Base-by-base conservation (phyloP, 2,888 invertebrate genomes). In the Heliconius ethilla region DNA sequence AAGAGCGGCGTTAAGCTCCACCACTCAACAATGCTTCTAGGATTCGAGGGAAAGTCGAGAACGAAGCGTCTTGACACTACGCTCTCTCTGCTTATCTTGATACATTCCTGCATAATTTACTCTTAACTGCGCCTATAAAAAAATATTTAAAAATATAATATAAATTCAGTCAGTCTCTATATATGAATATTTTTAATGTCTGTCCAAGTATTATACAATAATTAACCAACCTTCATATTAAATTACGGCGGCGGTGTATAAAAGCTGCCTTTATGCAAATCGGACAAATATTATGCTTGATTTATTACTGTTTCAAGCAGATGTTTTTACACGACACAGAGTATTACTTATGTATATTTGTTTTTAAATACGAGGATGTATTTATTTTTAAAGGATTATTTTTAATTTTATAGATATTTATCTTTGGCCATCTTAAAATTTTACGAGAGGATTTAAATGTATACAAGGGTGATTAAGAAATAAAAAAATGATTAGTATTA, bases 251-350 rank as follows among this genome's bases (percentile, higher is more conserved):
- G 85, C 86, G 86, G 85, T 85, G 82, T 80, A 86, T 85, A 85
- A 84, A 86, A 84, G 84, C 83, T 82, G 83, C 84, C 82, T 88
- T 87, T 89, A 89, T 89, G 90, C 87, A 90, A 90, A 91, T 89
- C 81, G 81, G 84, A 83, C 85, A 87, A 86, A 87, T 89, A 89
- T 90, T 88, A 86, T 86, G 81, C 79, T 79, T 89, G 89, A 90
- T 89, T 89, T 89, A 90, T 88, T 84, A 83, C 82, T 83, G 73
- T 85, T 84, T 82, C 84, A 86, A 86, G 84, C 45, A 72, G 40
- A 72, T 63, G 63, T 62, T 74, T 63, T 62, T 74, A 74, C 27
- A 72, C 62, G 45, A n/a, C 40, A 40, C 15, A 18, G 37, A 25
- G n/a, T 51, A 25, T 25, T 70, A 51, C 55, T 29, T 27, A 63